Conservation (phyloP, 2,888 invertebrate genomes). For the Eupithecia subfuscata region DNA sequence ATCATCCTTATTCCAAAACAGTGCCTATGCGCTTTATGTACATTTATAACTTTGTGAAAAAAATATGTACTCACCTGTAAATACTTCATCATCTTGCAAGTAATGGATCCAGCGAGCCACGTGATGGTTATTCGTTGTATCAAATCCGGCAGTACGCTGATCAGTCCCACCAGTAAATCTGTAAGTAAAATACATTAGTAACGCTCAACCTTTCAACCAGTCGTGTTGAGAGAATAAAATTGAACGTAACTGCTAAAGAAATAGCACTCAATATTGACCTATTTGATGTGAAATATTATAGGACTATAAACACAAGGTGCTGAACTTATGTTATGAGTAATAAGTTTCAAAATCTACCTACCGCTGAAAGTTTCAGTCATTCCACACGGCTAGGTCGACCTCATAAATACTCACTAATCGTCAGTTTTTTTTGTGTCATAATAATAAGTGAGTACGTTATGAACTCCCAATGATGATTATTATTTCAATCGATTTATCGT, state of each 20-base stretch:
- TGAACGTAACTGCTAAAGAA: not conserved
- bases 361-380: not conserved
- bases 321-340: not conserved
- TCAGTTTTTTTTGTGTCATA: not conserved
- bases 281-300: not conserved
- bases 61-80: constrained; percentile 83
- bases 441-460: not conserved
- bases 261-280: constrained; percentile 2
- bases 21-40: not conserved
- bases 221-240: constrained; percentile 8
- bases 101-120: constrained; percentile 94
- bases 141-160: constrained; percentile 95
- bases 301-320: not conserved
- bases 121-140: constrained; percentile 94
- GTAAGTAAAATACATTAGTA: constrained; percentile 45
- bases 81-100: constrained; percentile 94
- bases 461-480: not conserved
- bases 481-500: no score
- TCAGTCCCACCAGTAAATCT: constrained; percentile 95
- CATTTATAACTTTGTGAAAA: no score
- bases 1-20: not conserved
- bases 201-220: not conserved
- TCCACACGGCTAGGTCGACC: not conserved
- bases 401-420: not conserved
- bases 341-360: not conserved